Base-by-base conservation (phyloP, 2,113 vertebrate species). In the Thomomys bottae region DNA sequence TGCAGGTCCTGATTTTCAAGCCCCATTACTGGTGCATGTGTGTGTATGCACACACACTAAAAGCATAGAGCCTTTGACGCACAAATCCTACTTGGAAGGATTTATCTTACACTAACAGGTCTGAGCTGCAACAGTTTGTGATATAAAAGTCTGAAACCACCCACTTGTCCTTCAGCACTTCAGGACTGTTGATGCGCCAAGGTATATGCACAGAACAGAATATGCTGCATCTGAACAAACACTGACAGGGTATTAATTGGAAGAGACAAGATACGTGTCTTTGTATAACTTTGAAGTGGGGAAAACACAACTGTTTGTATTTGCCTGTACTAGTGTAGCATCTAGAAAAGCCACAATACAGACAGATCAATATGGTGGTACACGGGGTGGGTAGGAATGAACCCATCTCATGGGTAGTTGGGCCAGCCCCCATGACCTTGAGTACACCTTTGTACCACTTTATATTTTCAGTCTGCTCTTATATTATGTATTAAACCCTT, bases 341-440 rank as follows among this genome's bases (percentile, higher is more conserved):
- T 23, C 30, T 6, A 28, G 68, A 84, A 23, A 66, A 45, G 30
- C 17, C 57, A 18, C 9, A 49, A 49, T 49, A 86, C 45, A 86
- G 57, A 75, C 24, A 32, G 54, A n/a, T 23, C 2, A 10, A 15
- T 3, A 2, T 63, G 18, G 59, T 49, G 77, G 30, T 15, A 14
- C 36, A 1, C 0, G 5, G 10, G 21, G 70, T 42, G 30, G 63
- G 26, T 66, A 36, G 42, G 42, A 23, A 8, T 26, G 7, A 38
- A 38, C n/a, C n/a, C n/a, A n/a, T 9, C 32, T 4, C 40, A 32
- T 14, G 23, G 42, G 63, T 17, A 64, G 18, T 3, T 8, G 3
- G 34, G 17, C 23, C 18, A 15, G 49, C 9, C 2, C 17, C 4
- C 26, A 38, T 7, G 0, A 0, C 7, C 49, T 54, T 15, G 14